Percentiles rank a stretch among this genome's conserved stretches.
These are phyloP conservation scores for Lucifuga dentata DNA, from an alignment of 2,113 vertebrate genomes.

Conservation along the genomic window DNA sequence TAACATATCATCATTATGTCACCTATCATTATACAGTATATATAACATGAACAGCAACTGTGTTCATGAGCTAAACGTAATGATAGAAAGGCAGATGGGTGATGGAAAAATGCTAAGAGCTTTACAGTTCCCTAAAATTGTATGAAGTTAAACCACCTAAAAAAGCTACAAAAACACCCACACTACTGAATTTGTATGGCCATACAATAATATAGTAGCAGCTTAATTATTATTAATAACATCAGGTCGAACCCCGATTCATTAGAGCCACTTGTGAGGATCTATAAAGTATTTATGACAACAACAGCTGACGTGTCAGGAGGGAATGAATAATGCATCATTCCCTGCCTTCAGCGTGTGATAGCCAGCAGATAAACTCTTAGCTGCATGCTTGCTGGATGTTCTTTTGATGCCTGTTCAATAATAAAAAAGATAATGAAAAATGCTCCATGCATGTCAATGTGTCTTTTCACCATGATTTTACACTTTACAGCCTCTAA, in stretches of 20 bases:
- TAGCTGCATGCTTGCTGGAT: slow-evolving; percentile 25
- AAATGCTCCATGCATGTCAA: slow-evolving; percentile 47
- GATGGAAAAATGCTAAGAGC: too few species aligned
- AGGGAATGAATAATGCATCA: slow-evolving; percentile 62
- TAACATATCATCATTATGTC: too few species aligned
- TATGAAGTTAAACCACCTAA: background rate
- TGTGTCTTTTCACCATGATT: slow-evolving; percentile 13
- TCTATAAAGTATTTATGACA: slow-evolving; percentile 67
- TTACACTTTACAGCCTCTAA: slow-evolving; percentile 28
- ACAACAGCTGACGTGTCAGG: slow-evolving; percentile 58
- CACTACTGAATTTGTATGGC: too few species aligned
- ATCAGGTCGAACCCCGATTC: slow-evolving; percentile 49
- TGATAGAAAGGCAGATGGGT: too few species aligned
- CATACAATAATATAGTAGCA: too few species aligned
- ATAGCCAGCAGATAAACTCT: slow-evolving; percentile 53
- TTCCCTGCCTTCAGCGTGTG: slow-evolving; percentile 32
- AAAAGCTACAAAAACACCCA: too few species aligned
- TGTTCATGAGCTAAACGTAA: too few species aligned
- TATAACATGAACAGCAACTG: too few species aligned
- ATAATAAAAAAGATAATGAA: slow-evolving; percentile 59
- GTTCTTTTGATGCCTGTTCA: slow-evolving; percentile 57
- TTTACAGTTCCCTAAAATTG: too few species aligned
- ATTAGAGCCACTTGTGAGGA: slow-evolving; percentile 47
- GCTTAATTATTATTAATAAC: slow-evolving; percentile 39
- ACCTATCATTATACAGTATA: too few species aligned